A percentile compares a stretch with the other conserved stretches of the same genome.
These are phyloP conservation scores for Neomonachus schauinslandi DNA, from an alignment of 2,113 vertebrate species.

Conservation along the genomic window DNA sequence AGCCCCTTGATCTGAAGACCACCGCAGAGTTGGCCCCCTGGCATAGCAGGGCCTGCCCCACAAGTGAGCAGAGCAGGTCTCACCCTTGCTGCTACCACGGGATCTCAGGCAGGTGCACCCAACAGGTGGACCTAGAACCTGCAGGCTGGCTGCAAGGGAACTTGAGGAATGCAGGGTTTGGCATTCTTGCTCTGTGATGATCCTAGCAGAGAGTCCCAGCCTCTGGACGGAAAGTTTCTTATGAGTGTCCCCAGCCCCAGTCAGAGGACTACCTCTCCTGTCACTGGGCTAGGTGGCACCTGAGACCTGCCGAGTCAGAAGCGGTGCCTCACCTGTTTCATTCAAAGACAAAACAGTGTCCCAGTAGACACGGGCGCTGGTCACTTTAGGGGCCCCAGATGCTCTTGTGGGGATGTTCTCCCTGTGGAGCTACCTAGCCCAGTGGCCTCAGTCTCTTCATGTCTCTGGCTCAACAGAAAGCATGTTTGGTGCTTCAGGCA, in stretches of 20 bases:
- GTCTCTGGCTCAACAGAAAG: not conserved
- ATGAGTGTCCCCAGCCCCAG: not conserved
- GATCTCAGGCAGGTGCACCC: too few relatives aligned
- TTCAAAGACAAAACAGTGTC: not conserved
- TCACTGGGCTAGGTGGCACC: not conserved
- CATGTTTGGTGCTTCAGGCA: not conserved
- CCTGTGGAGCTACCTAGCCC: not conserved
- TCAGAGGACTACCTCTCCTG: not conserved
- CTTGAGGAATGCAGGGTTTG: not conserved
- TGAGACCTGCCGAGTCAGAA: not conserved
- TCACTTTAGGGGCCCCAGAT: not conserved
- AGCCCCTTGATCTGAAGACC: not conserved
- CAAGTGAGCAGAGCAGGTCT: not conserved
- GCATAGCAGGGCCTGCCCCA: not conserved
- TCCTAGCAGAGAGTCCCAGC: not conserved
- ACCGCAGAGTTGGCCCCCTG: not conserved
- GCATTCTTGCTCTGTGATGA: rapidly evolving
- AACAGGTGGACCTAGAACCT: not conserved
- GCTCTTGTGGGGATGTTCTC: not conserved
- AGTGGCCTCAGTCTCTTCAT: too few relatives aligned
- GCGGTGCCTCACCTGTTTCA: not conserved
- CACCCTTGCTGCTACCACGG: not conserved
- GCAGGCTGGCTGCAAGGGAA: not conserved
- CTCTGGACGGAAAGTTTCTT: not conserved
- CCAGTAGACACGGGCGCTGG: rapidly evolving